Evolutionary conservation across 2,797 vertebrate species (phyloP).

Genomic region (Fistularia commersonii): DNA sequence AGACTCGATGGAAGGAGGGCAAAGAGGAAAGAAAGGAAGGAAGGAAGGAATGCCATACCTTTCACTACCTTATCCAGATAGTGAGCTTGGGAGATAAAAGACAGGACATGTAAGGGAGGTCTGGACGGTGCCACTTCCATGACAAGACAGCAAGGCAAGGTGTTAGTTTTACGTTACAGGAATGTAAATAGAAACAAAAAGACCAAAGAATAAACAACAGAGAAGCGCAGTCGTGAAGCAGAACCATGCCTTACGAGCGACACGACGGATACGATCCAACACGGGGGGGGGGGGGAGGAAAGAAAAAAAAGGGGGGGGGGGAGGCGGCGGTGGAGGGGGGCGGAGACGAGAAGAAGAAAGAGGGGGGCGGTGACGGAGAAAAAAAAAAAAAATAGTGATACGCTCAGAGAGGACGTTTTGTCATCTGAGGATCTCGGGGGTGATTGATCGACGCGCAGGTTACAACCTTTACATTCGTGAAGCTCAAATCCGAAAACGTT

Average conservation of each 20-base stretch:
- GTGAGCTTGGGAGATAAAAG: conserved; percentile 99
- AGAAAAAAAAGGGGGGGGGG: conserved; percentile 8
- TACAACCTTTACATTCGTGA: conserved; percentile 42
- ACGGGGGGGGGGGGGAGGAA: conserved; percentile 44
- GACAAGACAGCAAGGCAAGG: conserved; percentile 70
- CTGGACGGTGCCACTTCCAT: conserved; percentile 79
- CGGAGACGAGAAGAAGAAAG: conserved; percentile 20
- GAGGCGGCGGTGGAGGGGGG: too few species aligned
- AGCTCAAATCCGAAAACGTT: conserved; percentile 51
- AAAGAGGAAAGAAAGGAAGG: conserved; percentile 78
- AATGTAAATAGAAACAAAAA: conserved; percentile 23
- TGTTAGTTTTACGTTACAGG: conserved; percentile 65
- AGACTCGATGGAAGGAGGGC: conserved; percentile 54
- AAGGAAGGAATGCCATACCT: conserved; percentile 94
- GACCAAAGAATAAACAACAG: conserved; percentile 19
- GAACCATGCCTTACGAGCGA: conserved; percentile 67
- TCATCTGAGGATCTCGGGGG: conserved; percentile 38
- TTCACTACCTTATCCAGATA: conserved; percentile 99
- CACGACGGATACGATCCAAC: conserved; percentile 45
- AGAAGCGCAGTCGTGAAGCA: conserved; percentile 46
- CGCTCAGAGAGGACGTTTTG: conserved; percentile 51
- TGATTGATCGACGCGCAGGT: conserved; percentile 59
- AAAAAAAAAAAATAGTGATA: conserved; percentile 20
- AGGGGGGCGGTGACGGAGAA: neutral
- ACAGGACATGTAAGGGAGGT: conserved; percentile 96